These are phyloP conservation scores for Eupithecia subfuscata DNA, from an alignment of 2,888 invertebrate species.

Conservation along the genomic window DNA sequence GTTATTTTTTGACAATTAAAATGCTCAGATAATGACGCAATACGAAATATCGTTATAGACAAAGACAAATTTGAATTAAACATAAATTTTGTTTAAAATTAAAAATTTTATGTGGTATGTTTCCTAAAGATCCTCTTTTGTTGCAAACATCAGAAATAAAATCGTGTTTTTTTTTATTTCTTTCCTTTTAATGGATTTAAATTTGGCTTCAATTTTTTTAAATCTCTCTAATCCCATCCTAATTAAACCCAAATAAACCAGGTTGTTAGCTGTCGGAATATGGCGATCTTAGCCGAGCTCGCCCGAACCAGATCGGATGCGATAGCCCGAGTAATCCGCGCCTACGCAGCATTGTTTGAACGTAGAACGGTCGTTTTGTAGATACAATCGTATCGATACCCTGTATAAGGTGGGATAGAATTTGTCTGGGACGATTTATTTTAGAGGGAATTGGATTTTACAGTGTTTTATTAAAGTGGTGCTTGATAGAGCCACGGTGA, in stretches of 20 bases:
- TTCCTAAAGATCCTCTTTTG: too few species aligned
- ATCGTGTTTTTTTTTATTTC: background rate
- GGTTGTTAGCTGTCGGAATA: constrained; percentile 11
- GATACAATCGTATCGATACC: constrained; percentile 39
- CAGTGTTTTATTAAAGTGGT: constrained; percentile 1
- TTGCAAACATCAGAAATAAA: background rate
- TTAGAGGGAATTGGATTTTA: constrained; percentile 2
- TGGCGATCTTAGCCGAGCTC: constrained; percentile 6
- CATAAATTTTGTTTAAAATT: too few species aligned
- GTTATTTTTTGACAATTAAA: background rate
- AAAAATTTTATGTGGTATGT: too few species aligned
- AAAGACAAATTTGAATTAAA: too few species aligned
- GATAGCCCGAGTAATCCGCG: constrained; percentile 64
- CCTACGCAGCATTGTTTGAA: constrained; percentile 71
- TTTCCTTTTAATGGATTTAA: background rate
- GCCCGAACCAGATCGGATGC: constrained; percentile 44
- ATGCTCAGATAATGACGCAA: too few species aligned
- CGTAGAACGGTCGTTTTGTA: constrained; percentile 52
- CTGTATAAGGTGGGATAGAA: constrained; percentile 47
- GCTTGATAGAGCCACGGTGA: background rate
- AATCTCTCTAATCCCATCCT: constrained; percentile 1
- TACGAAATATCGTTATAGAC: background rate
- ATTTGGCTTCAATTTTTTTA: background rate
- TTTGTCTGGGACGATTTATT: constrained; percentile 36
- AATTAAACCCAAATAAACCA: constrained; percentile 22